These are phyloP conservation scores for Glandiceps talaboti DNA, from an alignment of 53 echinoderm and acorn worm genomes.

Conservation along the genomic window DNA sequence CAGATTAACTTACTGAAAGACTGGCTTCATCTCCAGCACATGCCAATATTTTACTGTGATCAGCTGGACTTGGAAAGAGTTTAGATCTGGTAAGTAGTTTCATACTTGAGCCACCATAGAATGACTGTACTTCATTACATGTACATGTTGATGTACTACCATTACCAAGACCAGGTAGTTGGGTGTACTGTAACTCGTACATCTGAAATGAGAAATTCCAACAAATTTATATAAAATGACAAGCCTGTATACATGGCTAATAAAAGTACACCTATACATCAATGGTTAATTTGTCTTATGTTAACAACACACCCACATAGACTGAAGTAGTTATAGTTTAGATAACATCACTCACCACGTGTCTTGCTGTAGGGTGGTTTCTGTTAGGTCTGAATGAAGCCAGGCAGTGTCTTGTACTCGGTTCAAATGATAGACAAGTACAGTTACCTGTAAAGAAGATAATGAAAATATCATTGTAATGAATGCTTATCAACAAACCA, in stretches of 20 bases:
- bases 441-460: slow-evolving; percentile 39
- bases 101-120: slow-evolving; percentile 88
- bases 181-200: slow-evolving; percentile 44
- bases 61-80: slow-evolving; percentile 44
- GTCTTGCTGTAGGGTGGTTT: slow-evolving; percentile 51
- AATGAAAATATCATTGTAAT: too few relatives aligned
- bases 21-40: slow-evolving; percentile 89
- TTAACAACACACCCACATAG: too few relatives aligned
- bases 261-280: too few relatives aligned
- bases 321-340: not conserved
- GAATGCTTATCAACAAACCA: too few relatives aligned
- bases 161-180: slow-evolving; percentile 13
- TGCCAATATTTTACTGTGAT: slow-evolving; percentile 37
- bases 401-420: slow-evolving; percentile 59
- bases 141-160: slow-evolving; percentile 24
- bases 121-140: slow-evolving; percentile 70
- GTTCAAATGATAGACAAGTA: slow-evolving; percentile 60
- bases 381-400: slow-evolving; percentile 86
- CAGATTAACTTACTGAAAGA: slow-evolving; percentile 48
- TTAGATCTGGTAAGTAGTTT: slow-evolving; percentile 67
- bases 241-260: too few relatives aligned
- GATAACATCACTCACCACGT: slow-evolving; percentile 53
- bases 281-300: too few relatives aligned
- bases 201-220: slow-evolving; percentile 41
- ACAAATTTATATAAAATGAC: not conserved